Base-by-base conservation (phyloP, 2,888 invertebrate genomes). In the Pandemis heparana region DNA sequence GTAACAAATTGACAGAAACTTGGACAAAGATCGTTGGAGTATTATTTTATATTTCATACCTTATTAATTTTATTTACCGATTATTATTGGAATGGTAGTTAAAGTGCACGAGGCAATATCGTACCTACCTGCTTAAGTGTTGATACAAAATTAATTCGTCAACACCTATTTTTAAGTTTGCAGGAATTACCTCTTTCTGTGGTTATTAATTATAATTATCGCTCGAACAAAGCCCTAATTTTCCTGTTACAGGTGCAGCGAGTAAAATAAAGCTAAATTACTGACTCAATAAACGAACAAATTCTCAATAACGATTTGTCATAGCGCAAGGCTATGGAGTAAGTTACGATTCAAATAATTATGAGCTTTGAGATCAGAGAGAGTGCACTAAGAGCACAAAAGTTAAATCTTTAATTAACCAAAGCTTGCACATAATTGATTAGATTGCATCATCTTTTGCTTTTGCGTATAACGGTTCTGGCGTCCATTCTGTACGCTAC, bases 111-210 rank as follows among this genome's bases (percentile, higher is more conserved):
- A 43, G 10, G 12, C 41, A 43, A 3, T n/a, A 16, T 23, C 10
- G 8, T 56, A 56, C 56, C 56, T 56, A 56, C 56, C 56, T 63
- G 16, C 46, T 46, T 23, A 32, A n/a, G 16, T 48, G 43, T 51
- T 16, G 51, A 2, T 60, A 38, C 14, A 51, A 16, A 51, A 65
- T n/a, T 5, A 38, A 51, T 65, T 8, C 32, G 32, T 60, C 1
- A 14, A 14, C 14, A 9, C 14, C n/a, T 60, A 60, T 38, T 65
- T 16, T 62, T 16, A 16, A 7, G n/a, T 9, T 38, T 3, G 14
- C n/a, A 38, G 48, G 64, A 51, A 38, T 65, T 65, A 65, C 51
- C 64, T 65, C 16, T 14, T 41, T 51, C 23, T 51, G 48, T 16
- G 43, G 64, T 38, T 6, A 14, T 64, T 38, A 48, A 46, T 48